phyloP scores from a whole-genome alignment of 2,113 vertebrate species.

The Ovis canadensis region DNA sequence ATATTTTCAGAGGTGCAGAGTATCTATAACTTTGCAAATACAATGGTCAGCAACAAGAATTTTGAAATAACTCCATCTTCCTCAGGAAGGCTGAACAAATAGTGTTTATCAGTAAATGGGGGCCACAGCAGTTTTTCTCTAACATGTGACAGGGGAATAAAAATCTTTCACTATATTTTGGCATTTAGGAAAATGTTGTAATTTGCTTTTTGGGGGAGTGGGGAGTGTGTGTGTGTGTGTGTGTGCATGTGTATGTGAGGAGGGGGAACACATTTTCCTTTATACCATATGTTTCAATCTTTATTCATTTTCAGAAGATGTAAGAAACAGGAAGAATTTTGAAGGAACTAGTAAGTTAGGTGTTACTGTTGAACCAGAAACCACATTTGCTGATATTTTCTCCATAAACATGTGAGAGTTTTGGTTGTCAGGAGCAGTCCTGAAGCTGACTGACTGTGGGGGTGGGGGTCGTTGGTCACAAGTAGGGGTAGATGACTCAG shows the following conservation, averaged over 20 bases:
- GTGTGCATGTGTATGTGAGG: background rate
- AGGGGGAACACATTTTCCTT: background rate
- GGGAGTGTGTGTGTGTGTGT: background rate
- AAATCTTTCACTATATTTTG: constrained; percentile 8
- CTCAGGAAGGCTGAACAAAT: background rate
- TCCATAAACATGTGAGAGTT: background rate
- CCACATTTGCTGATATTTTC: background rate
- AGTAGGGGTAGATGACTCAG: background rate
- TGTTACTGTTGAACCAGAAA: background rate
- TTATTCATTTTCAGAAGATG: constrained; percentile 41
- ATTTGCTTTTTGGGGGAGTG: background rate
- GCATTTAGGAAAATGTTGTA: background rate
- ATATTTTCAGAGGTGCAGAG: background rate
- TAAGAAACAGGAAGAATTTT: constrained; percentile 8
- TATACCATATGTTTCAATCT: background rate
- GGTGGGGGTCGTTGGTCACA: background rate
- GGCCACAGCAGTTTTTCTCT: background rate
- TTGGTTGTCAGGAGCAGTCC: background rate
- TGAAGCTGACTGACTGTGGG: background rate
- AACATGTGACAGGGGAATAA: background rate
- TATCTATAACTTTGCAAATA: background rate
- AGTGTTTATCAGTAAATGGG: background rate
- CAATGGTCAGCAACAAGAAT: background rate
- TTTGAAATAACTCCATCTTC: background rate
- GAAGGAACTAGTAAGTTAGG: background rate